A percentile compares a stretch with the other conserved stretches of the same genome.
Evolutionary conservation across 2,888 invertebrate genomes (phyloP).

Genomic region (Bellardia pandia): DNA sequence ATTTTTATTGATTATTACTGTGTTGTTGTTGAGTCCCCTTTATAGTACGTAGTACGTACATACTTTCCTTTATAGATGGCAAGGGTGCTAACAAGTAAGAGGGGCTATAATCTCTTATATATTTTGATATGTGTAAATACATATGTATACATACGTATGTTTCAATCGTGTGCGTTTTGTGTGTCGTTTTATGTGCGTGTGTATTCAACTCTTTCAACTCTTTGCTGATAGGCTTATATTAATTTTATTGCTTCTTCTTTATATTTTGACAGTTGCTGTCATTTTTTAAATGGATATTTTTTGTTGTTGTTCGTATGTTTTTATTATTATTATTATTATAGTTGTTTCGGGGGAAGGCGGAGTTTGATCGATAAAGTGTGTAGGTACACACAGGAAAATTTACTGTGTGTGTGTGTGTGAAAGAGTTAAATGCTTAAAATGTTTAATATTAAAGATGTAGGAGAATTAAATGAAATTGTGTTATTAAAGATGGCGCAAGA

Average conservation of each 20-base stretch:
- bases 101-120: conserved; percentile 29
- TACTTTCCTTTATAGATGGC: conserved; percentile 10
- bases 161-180: not conserved
- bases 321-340: conserved; percentile 14
- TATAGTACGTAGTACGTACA: conserved; percentile 30
- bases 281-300: conserved; percentile 51
- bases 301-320: conserved; percentile 72
- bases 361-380: conserved; percentile 81
- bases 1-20: conserved; percentile 63
- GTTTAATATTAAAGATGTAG: conserved; percentile 47
- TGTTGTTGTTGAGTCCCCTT: not conserved
- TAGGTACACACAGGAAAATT: not conserved
- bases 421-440: conserved; percentile 51
- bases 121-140: not conserved
- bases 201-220: conserved; percentile 74
- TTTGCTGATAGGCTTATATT: conserved; percentile 72
- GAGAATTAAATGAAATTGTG: not conserved
- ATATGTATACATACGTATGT: not conserved
- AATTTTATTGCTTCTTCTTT: conserved; percentile 35
- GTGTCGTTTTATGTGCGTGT: conserved; percentile 34
- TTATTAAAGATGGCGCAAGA: conserved; percentile 26
- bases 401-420: conserved; percentile 29
- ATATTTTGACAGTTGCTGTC: conserved; percentile 63
- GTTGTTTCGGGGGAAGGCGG: conserved; percentile 76
- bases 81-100: conserved; percentile 7